Evolutionary conservation across 2,888 invertebrate genomes (phyloP), one percentile per base, ranked within the genome.

Genomic region (Embidobia sp.): DNA sequence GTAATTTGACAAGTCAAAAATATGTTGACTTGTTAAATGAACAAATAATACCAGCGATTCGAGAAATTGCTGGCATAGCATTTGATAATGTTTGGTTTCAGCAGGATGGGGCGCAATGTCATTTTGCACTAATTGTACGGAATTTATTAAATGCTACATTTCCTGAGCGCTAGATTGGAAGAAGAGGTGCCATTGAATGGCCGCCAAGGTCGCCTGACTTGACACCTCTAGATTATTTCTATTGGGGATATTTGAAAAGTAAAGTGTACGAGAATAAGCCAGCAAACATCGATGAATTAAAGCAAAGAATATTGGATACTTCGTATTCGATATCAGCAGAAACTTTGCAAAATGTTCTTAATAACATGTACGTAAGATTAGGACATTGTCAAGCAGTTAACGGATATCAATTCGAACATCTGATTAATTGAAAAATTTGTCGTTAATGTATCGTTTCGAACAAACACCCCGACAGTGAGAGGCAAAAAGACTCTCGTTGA

Each of bases 41-140:
- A 31, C 22, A 51, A 5, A 13, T 46, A 13, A 51, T 49, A 16
- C 31, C 49, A 3, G 13, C 5, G 29, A 63, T 63, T n/a, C 29
- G 15, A 2, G 19, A 19, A 13, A 49, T 53, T 44, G 51, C 8
- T 37, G 35, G 19, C 37, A 35, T 27, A 29, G 46, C 35, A 0
- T 46, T 55, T 11, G 46, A 66, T n/a, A 66, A 37, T 66, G 53
- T 66, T 3, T 66, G 46, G 44, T 59, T 59, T 70, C 49, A 51
- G 10, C 69, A 69, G 15, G 59, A 59, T 29, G 59, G 57, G 15
- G 49, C 48, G 15, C 33, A 10, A 19, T 29, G 16, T 10, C 53
- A 72, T 42, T 73, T 66, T 11, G 33, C 18, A 8, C 22, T 73
- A 2, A 49, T 22, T 40, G 49, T 74, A 16, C 51, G 57, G 22